Conservation (phyloP, 2,797 vertebrate species). For the Melanotaenia pygmaea region DNA sequence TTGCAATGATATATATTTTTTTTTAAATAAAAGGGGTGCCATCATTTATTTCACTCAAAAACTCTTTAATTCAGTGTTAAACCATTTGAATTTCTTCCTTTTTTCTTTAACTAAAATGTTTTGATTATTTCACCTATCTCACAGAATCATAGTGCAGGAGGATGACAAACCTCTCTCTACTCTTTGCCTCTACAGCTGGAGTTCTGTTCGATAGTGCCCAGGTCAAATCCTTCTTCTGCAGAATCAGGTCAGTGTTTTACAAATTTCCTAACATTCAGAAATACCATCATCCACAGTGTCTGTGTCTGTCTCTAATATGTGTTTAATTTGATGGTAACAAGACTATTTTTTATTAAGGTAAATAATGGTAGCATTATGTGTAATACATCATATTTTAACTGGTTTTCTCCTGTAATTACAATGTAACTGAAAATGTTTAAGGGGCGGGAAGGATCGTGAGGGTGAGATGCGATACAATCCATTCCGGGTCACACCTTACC, state of each 20-base stretch:
- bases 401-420: neutral
- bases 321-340: neutral
- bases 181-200: slow-evolving; percentile 73
- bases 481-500: slow-evolving; percentile 88
- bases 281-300: neutral
- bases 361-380: neutral
- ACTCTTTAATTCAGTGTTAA: neutral
- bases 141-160: neutral
- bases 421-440: slow-evolving; percentile 55
- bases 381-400: neutral
- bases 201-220: slow-evolving; percentile 83
- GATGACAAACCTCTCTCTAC: slow-evolving; percentile 20
- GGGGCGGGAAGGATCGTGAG: slow-evolving; percentile 84
- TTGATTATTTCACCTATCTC: neutral
- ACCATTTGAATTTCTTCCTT: neutral
- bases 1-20: too few relatives aligned
- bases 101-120: neutral
- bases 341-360: neutral
- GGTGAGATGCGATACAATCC: slow-evolving; percentile 85
- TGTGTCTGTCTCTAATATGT: neutral
- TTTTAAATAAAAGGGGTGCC: too few relatives aligned
- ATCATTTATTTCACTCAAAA: neutral
- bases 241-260: slow-evolving; percentile 86
- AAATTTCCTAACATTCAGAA: neutral
- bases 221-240: slow-evolving; percentile 93